Evolutionary conservation across 2,888 invertebrate species (phyloP).

Genomic region (Apeira syringaria): DNA sequence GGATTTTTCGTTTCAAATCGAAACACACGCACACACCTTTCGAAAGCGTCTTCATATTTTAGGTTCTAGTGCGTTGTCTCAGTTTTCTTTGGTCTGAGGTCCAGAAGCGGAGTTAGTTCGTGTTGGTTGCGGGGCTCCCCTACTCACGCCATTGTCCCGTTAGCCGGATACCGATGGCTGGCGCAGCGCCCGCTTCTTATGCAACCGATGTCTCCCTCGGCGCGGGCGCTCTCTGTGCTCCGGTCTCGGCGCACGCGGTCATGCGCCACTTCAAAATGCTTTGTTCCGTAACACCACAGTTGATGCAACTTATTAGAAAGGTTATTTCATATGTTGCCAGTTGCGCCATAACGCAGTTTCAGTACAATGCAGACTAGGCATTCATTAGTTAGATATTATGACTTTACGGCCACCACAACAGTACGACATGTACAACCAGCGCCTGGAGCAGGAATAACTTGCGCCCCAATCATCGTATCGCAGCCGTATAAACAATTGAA

Average conservation of each 20-base stretch:
- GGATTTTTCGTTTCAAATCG: too few species aligned
- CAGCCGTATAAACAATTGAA: too few species aligned
- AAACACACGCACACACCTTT: too few species aligned
- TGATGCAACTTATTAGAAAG: conserved; percentile 37
- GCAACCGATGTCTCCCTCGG: conserved; percentile 67
- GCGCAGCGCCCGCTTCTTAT: conserved; percentile 71
- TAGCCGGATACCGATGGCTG: conserved; percentile 65
- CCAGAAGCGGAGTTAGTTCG: conserved; percentile 43
- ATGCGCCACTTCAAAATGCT: conserved; percentile 33
- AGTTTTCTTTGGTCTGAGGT: too few species aligned
- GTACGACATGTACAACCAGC: too few species aligned
- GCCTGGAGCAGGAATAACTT: too few species aligned
- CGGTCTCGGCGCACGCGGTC: conserved; percentile 34
- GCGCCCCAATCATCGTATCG: too few species aligned
- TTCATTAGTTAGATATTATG: too few species aligned
- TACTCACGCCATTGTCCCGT: conserved; percentile 61
- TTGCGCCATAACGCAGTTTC: conserved; percentile 12
- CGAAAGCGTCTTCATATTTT: too few species aligned
- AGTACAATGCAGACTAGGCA: too few species aligned
- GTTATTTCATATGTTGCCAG: conserved; percentile 28
- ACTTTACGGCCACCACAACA: too few species aligned
- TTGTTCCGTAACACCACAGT: conserved; percentile 38
- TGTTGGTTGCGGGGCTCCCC: conserved; percentile 36
- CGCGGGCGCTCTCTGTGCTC: conserved; percentile 26
- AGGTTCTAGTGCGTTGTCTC: too few species aligned